Percentiles rank a stretch among this genome's conserved stretches.
phyloP scores from a whole-genome alignment of 2,797 vertebrate genomes.

The Hippocampus kuda region DNA sequence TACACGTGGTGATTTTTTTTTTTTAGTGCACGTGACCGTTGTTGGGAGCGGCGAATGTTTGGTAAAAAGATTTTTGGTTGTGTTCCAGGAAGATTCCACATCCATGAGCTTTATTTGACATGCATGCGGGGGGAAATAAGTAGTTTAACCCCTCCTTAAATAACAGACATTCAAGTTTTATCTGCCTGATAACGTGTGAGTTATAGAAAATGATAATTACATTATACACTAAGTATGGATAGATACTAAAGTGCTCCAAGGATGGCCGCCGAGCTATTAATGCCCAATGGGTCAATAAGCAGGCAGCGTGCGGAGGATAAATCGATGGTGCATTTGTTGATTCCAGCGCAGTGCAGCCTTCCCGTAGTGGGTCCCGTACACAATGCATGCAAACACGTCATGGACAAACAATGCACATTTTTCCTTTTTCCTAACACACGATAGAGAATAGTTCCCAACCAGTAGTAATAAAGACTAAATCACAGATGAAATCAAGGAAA shows the following conservation, averaged over 20 bases:
- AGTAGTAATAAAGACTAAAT: constrained; percentile 22
- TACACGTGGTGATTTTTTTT: neutral
- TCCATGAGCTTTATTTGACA: neutral
- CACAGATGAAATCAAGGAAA: constrained; percentile 30
- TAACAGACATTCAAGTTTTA: neutral
- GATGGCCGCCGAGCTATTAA: constrained; percentile 29
- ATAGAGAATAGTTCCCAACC: constrained; percentile 43
- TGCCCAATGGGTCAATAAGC: constrained; percentile 46
- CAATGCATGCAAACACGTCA: constrained; percentile 12
- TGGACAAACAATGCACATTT: constrained; percentile 5
- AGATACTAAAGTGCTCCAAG: constrained; percentile 10
- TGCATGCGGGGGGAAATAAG: neutral
- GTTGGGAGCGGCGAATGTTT: neutral
- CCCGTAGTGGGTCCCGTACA: constrained; percentile 5
- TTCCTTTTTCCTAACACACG: constrained; percentile 11
- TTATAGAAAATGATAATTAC: neutral
- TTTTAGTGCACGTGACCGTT: neutral
- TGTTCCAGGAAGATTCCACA: neutral
- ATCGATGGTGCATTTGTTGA: constrained; percentile 42
- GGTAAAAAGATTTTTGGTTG: neutral
- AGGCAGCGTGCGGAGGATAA: constrained; percentile 32
- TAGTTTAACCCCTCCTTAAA: neutral
- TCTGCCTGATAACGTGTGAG: neutral
- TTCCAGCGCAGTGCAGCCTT: constrained; percentile 29
- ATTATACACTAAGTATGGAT: neutral